phyloP scores from a whole-genome alignment of 92 coral and sea anemone genomes.

The Umimayanthus chanpuru region DNA sequence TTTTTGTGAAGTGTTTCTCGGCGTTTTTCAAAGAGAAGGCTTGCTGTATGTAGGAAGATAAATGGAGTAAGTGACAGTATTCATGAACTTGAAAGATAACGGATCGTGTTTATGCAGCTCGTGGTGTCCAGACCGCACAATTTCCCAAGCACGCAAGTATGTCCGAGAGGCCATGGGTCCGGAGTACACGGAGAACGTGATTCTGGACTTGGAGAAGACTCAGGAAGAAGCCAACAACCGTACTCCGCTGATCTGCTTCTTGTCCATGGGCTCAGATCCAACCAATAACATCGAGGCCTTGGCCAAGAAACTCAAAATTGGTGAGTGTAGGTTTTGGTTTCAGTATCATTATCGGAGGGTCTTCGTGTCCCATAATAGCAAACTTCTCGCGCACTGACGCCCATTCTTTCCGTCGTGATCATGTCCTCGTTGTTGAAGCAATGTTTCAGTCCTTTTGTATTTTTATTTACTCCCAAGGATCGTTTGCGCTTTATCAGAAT shows the following conservation, averaged over 20 bases:
- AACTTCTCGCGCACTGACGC: too few species aligned
- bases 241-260: constrained; percentile 93
- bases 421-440: too few species aligned
- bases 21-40: too few species aligned
- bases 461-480: too few species aligned
- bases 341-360: neutral
- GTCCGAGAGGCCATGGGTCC: constrained; percentile 92
- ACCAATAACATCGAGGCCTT: constrained; percentile 87
- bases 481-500: too few species aligned
- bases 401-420: too few species aligned
- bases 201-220: constrained; percentile 93
- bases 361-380: neutral
- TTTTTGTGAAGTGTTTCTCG: too few species aligned
- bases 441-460: too few species aligned
- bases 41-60: too few species aligned
- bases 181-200: constrained; percentile 90
- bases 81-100: neutral
- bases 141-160: constrained; percentile 98
- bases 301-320: constrained; percentile 92
- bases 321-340: constrained; percentile 48
- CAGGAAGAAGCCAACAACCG: constrained; percentile 94
- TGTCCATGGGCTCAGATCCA: constrained; percentile 99
- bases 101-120: constrained; percentile 52
- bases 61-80: neutral
- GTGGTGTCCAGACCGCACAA: constrained; percentile 99